Evolutionary conservation across 2,113 vertebrate genomes (phyloP), one percentile per base, ranked within the genome.

Genomic region (Megalops atlanticus): DNA sequence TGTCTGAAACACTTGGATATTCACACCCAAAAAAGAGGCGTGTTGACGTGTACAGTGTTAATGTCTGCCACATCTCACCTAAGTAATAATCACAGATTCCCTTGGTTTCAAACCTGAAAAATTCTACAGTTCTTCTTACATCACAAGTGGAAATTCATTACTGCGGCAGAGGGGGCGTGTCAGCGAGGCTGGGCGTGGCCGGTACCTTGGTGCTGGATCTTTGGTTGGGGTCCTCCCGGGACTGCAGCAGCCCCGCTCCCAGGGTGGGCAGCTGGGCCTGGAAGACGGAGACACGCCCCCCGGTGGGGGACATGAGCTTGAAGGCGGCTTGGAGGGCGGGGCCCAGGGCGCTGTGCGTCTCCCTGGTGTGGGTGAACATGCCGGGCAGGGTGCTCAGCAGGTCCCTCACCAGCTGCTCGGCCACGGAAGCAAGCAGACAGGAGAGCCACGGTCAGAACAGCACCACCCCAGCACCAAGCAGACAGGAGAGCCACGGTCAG

Each of bases 191-290:
- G 33, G 41, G 7, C 8, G 10, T 10, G 18, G 58, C 1, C 3
- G 31, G 11, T 92, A 97, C 98, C 96, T 99, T 99, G 33, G 93
- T 94, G 91, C 95, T 97, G 1, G 97, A 97, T 81, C 97, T 96
- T 88, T 97, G 96, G 91, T 98, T 98, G 78, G 97, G 98, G 89
- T 99, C 98, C 88, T 99, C 98, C 87, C 98, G 92, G 4, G 97
- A 97, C 83, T 97, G 96, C 87, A 99, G 90, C 49, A 91, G 91
- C 0, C 98, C 98, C 0, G 95, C 93, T 0, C 98, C 98, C 84
- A 98, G 83, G 24, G 96, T 96, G 0, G 98, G 97, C 76, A 99
- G 92, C 92, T 99, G 97, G 33, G 96, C 98, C 89, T 98, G 97
- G 89, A 99, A 99, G 54, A 99, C 96, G 4, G 97, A 96, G 84